These are phyloP conservation scores for Drosophila subsilvestris DNA, from an alignment of 2,888 invertebrate genomes.

Conservation along the genomic window DNA sequence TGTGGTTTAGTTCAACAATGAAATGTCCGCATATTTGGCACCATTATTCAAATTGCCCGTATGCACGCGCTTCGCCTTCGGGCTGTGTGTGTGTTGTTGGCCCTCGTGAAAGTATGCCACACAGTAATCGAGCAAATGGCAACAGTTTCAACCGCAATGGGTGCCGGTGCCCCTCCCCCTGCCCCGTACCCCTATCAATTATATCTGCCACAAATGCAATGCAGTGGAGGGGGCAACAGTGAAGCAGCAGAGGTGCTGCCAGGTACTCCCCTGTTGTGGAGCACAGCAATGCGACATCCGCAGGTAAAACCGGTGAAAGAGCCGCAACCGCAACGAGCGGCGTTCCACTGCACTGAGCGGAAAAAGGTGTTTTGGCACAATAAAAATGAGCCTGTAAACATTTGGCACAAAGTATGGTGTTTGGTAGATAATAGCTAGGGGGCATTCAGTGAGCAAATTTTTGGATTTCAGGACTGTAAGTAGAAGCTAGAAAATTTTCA, in stretches of 20 bases:
- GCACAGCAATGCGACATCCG: slow-evolving; percentile 61
- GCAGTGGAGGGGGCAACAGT: slow-evolving; percentile 41
- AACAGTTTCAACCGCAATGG: not conserved
- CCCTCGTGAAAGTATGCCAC: slow-evolving; percentile 55
- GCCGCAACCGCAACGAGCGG: slow-evolving; percentile 27
- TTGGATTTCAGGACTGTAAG: not conserved
- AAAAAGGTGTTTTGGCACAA: not conserved
- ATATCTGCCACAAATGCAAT: slow-evolving; percentile 70
- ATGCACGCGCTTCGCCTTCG: slow-evolving; percentile 65
- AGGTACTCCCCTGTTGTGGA: slow-evolving; percentile 5
- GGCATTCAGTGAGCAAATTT: not conserved
- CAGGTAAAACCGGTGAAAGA: slow-evolving; percentile 1
- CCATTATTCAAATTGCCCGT: slow-evolving; percentile 78
- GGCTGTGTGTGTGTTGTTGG: too few species aligned
- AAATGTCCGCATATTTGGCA: slow-evolving; percentile 77
- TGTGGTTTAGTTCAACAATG: slow-evolving; percentile 58
- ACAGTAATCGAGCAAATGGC: slow-evolving; percentile 18
- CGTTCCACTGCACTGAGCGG: slow-evolving; percentile 33
- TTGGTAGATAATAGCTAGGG: not conserved
- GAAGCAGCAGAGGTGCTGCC: not conserved
- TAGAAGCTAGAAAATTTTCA: not conserved
- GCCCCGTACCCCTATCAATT: slow-evolving; percentile 35
- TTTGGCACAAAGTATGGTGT: not conserved
- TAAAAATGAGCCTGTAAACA: not conserved
- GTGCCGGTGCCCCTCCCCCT: not conserved